phyloP scores from a whole-genome alignment of 2,797 vertebrate species.

The Myotis planiceps region DNA sequence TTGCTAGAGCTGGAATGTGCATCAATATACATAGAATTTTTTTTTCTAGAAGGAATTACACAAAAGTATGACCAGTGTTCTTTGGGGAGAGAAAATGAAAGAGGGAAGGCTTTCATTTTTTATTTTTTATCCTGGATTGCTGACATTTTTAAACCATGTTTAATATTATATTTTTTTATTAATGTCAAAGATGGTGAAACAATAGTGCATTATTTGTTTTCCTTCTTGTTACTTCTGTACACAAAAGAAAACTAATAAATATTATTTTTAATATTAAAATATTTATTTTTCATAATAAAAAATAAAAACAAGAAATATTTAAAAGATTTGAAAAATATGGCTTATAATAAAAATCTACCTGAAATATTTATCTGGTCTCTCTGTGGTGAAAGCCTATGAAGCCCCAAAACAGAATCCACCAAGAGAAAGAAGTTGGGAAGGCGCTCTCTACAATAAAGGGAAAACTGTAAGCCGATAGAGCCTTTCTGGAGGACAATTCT shows the following conservation, averaged over 20 bases:
- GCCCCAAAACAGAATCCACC: background rate
- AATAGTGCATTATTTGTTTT: background rate
- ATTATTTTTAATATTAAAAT: background rate
- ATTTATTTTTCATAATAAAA: background rate
- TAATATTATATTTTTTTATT: background rate
- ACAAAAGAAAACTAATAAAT: background rate
- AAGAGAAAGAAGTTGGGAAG: background rate
- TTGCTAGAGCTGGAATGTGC: background rate
- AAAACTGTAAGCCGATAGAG: background rate
- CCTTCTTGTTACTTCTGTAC: background rate
- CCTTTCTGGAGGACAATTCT: background rate
- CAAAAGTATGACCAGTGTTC: background rate
- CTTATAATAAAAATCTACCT: background rate
- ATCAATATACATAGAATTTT: background rate
- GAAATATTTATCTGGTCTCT: background rate
- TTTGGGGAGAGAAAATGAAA: background rate
- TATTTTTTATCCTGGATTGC: background rate
- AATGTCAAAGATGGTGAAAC: background rate
- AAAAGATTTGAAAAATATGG: background rate
- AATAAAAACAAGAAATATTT: background rate
- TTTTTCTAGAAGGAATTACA: conserved; percentile 8
- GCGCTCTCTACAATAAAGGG: background rate
- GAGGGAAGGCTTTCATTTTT: background rate
- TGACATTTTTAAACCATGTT: conserved; percentile 1
- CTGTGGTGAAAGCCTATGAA: background rate